phyloP scores from a whole-genome alignment of 1,140 invertebrate species.

The Sarcophaga bullata region DNA sequence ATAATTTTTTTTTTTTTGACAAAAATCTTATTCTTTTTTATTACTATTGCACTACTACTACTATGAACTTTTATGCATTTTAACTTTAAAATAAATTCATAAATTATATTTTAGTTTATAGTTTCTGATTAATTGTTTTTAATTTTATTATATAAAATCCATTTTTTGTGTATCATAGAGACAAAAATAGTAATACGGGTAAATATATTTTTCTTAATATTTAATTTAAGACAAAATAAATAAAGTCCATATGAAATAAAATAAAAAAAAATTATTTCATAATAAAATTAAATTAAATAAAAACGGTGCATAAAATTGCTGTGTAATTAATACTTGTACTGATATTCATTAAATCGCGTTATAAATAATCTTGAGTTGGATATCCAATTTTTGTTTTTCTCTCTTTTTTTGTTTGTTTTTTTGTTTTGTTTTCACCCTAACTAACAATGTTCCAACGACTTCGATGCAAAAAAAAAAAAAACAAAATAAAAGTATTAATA shows the following conservation, averaged over 20 bases:
- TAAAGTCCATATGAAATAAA: constrained; percentile 2
- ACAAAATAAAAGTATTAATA: constrained; percentile 12
- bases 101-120: too few relatives aligned
- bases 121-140: too few relatives aligned
- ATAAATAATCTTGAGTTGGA: background rate
- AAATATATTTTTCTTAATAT: background rate
- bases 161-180: background rate
- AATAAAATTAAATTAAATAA: background rate
- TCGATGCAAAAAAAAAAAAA: background rate
- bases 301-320: background rate
- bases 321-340: constrained; percentile 13
- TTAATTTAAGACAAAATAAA: background rate
- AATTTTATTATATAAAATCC: too few relatives aligned
- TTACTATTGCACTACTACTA: too few relatives aligned
- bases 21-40: too few relatives aligned
- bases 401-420: background rate
- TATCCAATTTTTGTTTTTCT: background rate
- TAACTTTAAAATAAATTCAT: too few relatives aligned
- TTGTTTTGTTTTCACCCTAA: background rate
- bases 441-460: constrained; percentile 20
- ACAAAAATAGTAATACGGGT: constrained; percentile 21
- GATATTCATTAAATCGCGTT: background rate
- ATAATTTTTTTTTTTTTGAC: too few relatives aligned
- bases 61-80: too few relatives aligned
- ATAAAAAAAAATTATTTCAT: background rate